Base-by-base conservation (phyloP, 2,113 vertebrate genomes). In the Ardeotis arabs region DNA sequence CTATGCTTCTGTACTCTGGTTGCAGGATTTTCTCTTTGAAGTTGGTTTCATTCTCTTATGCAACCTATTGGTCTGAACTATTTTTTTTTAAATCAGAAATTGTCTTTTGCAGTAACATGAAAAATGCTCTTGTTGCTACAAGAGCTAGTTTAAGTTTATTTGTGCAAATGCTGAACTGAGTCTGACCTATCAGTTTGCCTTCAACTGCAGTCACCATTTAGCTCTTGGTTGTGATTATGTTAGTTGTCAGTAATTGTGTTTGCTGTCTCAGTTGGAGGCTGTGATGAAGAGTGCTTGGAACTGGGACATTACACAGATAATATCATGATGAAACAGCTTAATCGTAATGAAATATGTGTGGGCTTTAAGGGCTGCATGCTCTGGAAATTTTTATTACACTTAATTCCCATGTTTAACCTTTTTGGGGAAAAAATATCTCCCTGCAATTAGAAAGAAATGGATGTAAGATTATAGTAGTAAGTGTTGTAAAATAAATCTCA, bases 211-310 rank as follows among this genome's bases (percentile, higher is more conserved):
- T 79, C 4, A 6, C 94, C 45, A 24, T 96, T 89, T 87, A 91
- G 87, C 45, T 89, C 77, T 83, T 7, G 12, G 69, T 64, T 78
- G 96, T 84, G 88, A 93, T 92, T 81, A 49, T 67, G 56, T 87
- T 96, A 78, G 96, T 68, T 91, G 68, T 90, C 89, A 76, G 73
- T 96, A 89, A 96, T 91, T 95, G 77, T 93, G 77, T 91, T 96
- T 87, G 87, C 93, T 84, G 81, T 82, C 84, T 91, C 0, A 14
- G 73, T 79, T 92, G 76, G 72, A 84, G 89, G 73, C 66, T 96
- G 70, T 82, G 92, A 84, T 91, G 93, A 84, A 75, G 91, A 95
- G 84, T 85, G 67, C 63, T 91, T 92, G 91, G 91, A 96, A 94
- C 84, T 91, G 69, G 90, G 93, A 73, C 86, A 66, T 94, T 96